Evolutionary conservation across 2,797 vertebrate genomes (phyloP).

Genomic region (Dryobates pubescens): DNA sequence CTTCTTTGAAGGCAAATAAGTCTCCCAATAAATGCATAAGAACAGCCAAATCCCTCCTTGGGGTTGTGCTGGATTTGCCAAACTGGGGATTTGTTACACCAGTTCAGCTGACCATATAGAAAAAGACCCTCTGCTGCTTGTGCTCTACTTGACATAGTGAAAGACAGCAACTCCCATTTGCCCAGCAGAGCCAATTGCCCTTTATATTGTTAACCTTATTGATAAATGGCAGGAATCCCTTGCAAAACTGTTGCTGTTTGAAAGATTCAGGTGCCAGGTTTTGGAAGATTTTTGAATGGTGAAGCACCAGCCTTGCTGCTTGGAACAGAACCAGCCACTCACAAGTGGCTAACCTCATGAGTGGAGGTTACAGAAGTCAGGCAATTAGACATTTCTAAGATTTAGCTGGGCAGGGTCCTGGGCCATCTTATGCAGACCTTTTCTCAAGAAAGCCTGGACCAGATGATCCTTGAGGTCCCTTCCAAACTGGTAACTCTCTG

Average conservation of each 20-base stretch:
- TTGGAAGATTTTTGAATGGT: neutral
- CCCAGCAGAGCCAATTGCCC: neutral
- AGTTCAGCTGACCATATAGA: neutral
- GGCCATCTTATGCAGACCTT: neutral
- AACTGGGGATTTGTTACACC: neutral
- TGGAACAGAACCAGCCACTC: neutral
- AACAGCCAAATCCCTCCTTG: constrained; percentile 11
- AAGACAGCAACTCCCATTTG: neutral
- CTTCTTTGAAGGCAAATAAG: constrained; percentile 64
- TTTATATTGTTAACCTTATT: neutral
- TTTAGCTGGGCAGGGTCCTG: neutral
- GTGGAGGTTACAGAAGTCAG: neutral
- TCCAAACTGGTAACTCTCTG: neutral
- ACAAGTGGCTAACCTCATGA: neutral
- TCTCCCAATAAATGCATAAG: constrained; percentile 22
- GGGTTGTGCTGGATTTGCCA: neutral
- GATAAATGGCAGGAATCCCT: neutral
- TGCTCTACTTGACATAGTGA: neutral
- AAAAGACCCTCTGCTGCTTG: neutral
- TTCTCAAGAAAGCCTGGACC: neutral
- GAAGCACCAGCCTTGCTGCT: neutral
- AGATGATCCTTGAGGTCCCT: neutral
- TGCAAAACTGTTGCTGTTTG: neutral
- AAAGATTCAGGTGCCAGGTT: neutral
- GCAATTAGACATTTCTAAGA: neutral